Evolutionary conservation across 2,888 invertebrate species (phyloP), one percentile per base, ranked within the genome.

Genomic region (Harpagoxenus sublaevis): DNA sequence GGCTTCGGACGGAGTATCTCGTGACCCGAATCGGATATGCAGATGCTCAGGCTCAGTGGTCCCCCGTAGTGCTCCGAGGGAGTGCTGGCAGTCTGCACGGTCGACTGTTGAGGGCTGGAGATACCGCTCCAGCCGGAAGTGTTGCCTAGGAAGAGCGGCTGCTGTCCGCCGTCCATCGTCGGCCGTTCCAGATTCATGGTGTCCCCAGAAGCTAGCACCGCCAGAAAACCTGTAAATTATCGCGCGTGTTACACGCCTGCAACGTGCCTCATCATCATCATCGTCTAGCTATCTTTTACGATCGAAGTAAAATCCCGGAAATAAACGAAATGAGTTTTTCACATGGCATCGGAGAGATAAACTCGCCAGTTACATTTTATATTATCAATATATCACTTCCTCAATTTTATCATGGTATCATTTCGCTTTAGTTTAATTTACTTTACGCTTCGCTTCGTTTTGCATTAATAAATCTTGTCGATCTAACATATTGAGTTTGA

Each of bases 1-100:
- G 98, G 98, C 95, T 98, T 98, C 15, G 98, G 98, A 88, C 98
- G 96, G 88, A 98, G 96, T 93, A 98, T 98, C 95, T 98, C 98
- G 95, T 98, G 98, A 92, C 97, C 97, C 91, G 97, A 97, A 94
- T 97, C 97, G 74, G 97, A 96, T 92, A 97, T 97, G 94, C 97
- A 97, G 84, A 97, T 95, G 84, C 96, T 97, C 66, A 94, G 87
- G 92, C 97, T 96, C 85, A 97, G 95, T 48, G 97, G 96, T 86
- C 96, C 96, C 66, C 96, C 96, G 90, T 96, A 95, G 93, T 96
- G 96, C 92, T 96, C 96, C 57, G 93, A 90, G 8, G 93, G 91
- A 70, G 91, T 89, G 63, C 88, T 86, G 28, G 60, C n/a, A 53
- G 90, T 83, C 81, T 91, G 93, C 66, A 91, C 89, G 75, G 88